These are phyloP conservation scores for Halictus ligatus DNA, from an alignment of 2,888 invertebrate species.

Conservation along the genomic window DNA sequence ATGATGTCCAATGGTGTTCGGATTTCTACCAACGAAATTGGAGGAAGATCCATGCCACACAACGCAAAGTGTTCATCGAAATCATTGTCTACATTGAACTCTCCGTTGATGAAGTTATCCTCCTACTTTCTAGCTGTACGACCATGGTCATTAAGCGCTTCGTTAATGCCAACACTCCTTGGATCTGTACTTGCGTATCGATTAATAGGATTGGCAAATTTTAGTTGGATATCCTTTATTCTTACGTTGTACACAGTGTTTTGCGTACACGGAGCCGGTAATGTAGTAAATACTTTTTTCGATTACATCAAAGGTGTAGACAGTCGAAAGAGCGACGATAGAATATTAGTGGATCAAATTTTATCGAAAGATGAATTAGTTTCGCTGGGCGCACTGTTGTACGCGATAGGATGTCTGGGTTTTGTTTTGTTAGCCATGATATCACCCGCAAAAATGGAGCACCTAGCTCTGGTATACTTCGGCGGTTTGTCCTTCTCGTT, in stretches of 20 bases:
- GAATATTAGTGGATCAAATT: conserved; percentile 97
- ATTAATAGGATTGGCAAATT: conserved; percentile 89
- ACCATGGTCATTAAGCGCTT: conserved; percentile 97
- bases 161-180: conserved; percentile 94
- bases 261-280: conserved; percentile 97
- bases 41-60: conserved; percentile 52
- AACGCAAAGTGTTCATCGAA: conserved; percentile 62
- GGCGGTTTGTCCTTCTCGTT: conserved; percentile 98
- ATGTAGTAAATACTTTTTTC: conserved; percentile 98
- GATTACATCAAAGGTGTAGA: conserved; percentile 98
- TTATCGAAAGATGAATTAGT: conserved; percentile 93
- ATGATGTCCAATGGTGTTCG: conserved; percentile 77
- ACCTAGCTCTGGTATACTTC: conserved; percentile 96
- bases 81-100: conserved; percentile 72
- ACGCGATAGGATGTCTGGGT: conserved; percentile 93
- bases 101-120: conserved; percentile 93
- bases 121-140: conserved; percentile 95
- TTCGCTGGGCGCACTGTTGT: conserved; percentile 94
- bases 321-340: conserved; percentile 95
- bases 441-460: conserved; percentile 97
- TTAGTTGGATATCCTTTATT: conserved; percentile 92
- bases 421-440: conserved; percentile 91
- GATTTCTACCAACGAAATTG: conserved; percentile 55
- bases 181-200: conserved; percentile 96
- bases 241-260: conserved; percentile 94